Conservation (phyloP, 2,888 invertebrate genomes). For the Smittia sp. region DNA sequence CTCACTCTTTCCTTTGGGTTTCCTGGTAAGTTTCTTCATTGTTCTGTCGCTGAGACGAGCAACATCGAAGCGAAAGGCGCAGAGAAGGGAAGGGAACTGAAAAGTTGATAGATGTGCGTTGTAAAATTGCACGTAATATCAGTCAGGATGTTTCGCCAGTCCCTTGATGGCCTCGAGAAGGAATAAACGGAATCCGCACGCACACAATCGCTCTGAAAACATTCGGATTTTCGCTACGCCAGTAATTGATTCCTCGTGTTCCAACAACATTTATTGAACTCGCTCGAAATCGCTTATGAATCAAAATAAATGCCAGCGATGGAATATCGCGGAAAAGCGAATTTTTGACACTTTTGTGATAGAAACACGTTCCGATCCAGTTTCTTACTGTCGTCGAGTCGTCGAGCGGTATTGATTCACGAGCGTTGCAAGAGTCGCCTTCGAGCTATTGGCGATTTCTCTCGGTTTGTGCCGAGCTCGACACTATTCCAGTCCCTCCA, state of each 20-base stretch:
- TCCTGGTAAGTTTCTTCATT: neutral
- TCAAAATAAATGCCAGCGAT: slow-evolving; percentile 6
- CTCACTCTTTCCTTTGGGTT: slow-evolving; percentile 1
- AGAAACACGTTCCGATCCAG: too few relatives aligned
- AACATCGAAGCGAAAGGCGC: neutral
- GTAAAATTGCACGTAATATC: neutral
- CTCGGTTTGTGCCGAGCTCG: neutral
- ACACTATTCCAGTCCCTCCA: neutral
- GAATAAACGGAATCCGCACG: neutral
- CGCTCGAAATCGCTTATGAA: slow-evolving; percentile 26
- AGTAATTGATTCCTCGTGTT: slow-evolving; percentile 27
- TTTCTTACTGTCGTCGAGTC: too few relatives aligned
- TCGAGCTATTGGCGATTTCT: neutral
- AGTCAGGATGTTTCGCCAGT: neutral
- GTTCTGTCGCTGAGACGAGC: neutral
- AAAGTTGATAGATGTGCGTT: neutral
- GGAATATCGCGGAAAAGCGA: neutral
- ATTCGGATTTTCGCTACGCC: neutral
- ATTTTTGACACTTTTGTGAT: neutral
- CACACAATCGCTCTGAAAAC: neutral
- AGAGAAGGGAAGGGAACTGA: neutral
- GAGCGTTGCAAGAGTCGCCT: neutral
- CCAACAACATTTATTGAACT: slow-evolving; percentile 19
- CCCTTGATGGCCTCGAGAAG: slow-evolving; percentile 1
- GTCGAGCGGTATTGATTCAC: too few relatives aligned